phyloP scores from a whole-genome alignment of 2,797 vertebrate species.

The Falco cherrug region DNA sequence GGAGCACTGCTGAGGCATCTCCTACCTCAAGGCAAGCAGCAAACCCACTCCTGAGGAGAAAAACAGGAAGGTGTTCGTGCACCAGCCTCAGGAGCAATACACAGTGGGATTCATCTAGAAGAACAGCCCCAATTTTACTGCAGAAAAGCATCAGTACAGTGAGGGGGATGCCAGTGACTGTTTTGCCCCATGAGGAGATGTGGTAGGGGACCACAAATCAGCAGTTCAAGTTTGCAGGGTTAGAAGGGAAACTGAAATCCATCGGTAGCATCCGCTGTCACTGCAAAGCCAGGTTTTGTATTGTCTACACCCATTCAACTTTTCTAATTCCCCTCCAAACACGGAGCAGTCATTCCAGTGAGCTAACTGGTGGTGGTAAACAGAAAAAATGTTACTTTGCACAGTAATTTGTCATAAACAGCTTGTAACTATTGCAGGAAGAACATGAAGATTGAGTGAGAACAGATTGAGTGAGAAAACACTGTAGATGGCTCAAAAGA shows the following conservation, averaged over 20 bases:
- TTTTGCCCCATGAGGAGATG: accelerated
- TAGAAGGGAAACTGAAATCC: background rate
- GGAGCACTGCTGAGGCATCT: background rate
- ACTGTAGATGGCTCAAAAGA: conserved; percentile 40
- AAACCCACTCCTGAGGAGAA: background rate
- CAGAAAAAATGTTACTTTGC: conserved; percentile 46
- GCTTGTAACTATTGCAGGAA: conserved; percentile 55
- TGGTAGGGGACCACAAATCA: background rate
- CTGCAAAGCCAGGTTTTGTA: background rate
- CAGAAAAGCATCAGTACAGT: background rate
- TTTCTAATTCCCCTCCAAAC: background rate
- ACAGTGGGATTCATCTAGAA: background rate
- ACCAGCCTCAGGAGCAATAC: background rate
- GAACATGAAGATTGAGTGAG: conserved; percentile 56
- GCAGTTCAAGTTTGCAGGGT: background rate
- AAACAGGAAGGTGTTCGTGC: background rate
- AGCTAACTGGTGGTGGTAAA: conserved; percentile 24
- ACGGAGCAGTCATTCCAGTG: background rate
- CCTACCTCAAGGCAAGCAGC: background rate
- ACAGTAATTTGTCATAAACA: conserved; percentile 53
- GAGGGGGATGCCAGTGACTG: background rate
- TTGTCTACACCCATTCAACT: conserved; percentile 18
- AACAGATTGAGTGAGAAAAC: conserved; percentile 67
- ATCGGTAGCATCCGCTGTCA: background rate
- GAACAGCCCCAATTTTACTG: background rate